Base-by-base conservation (phyloP, 2,888 invertebrate species). In the Drosophila rubida region DNA sequence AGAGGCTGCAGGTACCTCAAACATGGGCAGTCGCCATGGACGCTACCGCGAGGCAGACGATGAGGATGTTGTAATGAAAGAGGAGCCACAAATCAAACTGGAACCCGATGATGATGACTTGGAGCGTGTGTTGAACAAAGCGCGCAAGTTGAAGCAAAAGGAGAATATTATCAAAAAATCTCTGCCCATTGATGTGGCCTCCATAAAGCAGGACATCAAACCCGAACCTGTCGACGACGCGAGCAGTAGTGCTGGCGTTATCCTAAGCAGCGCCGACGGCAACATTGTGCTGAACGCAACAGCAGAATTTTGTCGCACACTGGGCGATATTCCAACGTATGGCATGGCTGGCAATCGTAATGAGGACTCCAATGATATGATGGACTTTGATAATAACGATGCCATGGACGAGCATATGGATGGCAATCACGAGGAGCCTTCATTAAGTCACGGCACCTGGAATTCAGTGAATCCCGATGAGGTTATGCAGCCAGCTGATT, bases 261-360 rank as follows among this genome's bases (percentile, higher is more conserved):
- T 59, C 2, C 62, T 75, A 0, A 79, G 74, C 62, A 71, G 78
- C 0, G 70, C 75, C 5, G 89, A 93, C 51, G 93, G 93, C 2
- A 93, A 94, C 78, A 98, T 98, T 88, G 94, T 96, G 61, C 93
- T 99, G 58, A 98, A 99, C 93, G 95, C 97, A 0, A 98, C 98
- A 0, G 98, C 98, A 0, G 99, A 99, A 93, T 99, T 99, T 93
- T 99, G 99, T 90, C 95, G 98, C 84, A 97, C 98, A 45, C 93
- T 99, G 6, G 98, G 98, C 0, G 98, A 98, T 91, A 98, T 98
- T 87, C 98, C 98, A 60, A 98, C 98, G 0, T 98, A 98, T 90
- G 98, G 97, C 13, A 95, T 95, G 91, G 95, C 97, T 16, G 97
- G 97, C 30, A 97, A 98, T 93, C 93, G 97, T 30, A 97, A 97